Percentiles rank a stretch among this genome's conserved stretches.
Conservation (phyloP, 2,888 invertebrate species). For the Nasonovia ribisnigri region DNA sequence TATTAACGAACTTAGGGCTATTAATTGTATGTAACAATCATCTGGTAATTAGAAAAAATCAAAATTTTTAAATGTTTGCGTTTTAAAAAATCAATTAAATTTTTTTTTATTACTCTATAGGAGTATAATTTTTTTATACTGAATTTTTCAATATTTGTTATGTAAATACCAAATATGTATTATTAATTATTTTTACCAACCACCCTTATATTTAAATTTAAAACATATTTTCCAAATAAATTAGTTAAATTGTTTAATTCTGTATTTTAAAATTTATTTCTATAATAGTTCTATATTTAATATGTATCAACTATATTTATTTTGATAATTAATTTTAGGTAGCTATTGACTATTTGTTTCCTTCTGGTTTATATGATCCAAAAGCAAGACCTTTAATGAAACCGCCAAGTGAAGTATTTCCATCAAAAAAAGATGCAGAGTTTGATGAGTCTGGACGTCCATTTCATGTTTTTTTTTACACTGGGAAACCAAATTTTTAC, state of each 20-base stretch:
- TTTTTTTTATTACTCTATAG: too few species aligned
- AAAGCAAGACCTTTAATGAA: conserved; percentile 91
- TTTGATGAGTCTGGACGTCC: conserved; percentile 94
- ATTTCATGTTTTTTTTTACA: conserved; percentile 92
- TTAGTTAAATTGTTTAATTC: background rate
- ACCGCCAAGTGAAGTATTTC: conserved; percentile 89
- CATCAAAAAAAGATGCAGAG: conserved; percentile 86
- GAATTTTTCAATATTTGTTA: background rate
- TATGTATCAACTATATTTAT: conserved; percentile 59
- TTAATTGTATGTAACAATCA: too few species aligned
- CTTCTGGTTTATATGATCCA: conserved; percentile 90
- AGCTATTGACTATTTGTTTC: conserved; percentile 94
- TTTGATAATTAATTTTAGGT: conserved; percentile 73
- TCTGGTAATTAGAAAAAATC: background rate
- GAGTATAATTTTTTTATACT: too few species aligned
- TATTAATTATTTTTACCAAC: background rate
- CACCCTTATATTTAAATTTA: background rate
- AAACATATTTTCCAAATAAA: background rate
- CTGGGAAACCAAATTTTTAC: conserved; percentile 87
- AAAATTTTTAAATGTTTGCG: too few species aligned
- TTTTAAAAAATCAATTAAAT: too few species aligned
- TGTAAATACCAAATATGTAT: too few species aligned
- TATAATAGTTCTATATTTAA: background rate
- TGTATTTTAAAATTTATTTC: background rate
- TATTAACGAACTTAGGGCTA: too few species aligned